Base-by-base conservation (phyloP, 1,140 invertebrate species). In the Stegodyphus mimosarum region DNA sequence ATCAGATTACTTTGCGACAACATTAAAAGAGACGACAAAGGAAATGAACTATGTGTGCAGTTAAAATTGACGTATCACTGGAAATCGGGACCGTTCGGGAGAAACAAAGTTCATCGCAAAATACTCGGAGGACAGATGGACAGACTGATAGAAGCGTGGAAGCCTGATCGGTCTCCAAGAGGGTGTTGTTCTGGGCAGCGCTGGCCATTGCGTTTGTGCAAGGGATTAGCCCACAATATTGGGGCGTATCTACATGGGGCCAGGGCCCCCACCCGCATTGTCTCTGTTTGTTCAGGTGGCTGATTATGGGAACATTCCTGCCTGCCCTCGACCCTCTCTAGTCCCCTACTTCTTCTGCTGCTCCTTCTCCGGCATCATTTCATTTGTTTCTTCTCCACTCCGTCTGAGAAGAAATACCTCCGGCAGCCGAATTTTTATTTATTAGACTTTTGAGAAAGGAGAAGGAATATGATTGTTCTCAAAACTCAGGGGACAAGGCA, bases 221-320 rank as follows among this genome's bases (percentile, higher is more conserved):
- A 84, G 72, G 76, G 81, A 84, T 84, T 84, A 84, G 73, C 81
- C 81, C 63, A 63, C 72, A 75, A 75, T 84, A 84, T 84, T 84
- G 72, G 50, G 69, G 72, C 81, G 81, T 84, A 84, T 84, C 81
- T 84, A 49, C 69, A 51, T 50, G 51, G 52, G 66, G 64, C 81
- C 81, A 84, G 80, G 71, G 48, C 17, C 81, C 81, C 81, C 76
- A 11, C 73, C 73, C 63, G 60, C 50, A 84, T 84, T 84, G 81
- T 84, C 81, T 84, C 72, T 84, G 81, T 84, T 84, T 84, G 81
- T 70, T 84, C 81, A 84, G 81, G 81, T 84, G 81, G 72, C 81
- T 84, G 72, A 84, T 84, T 84, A 84, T 75, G 81, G 49, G 73
- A n/a, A 33, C 72, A 76, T 84, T 50, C 49, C 49, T 84, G 55